Base-by-base conservation (phyloP, 2,797 vertebrate genomes). In the Enteromius afrohamiltoni region DNA sequence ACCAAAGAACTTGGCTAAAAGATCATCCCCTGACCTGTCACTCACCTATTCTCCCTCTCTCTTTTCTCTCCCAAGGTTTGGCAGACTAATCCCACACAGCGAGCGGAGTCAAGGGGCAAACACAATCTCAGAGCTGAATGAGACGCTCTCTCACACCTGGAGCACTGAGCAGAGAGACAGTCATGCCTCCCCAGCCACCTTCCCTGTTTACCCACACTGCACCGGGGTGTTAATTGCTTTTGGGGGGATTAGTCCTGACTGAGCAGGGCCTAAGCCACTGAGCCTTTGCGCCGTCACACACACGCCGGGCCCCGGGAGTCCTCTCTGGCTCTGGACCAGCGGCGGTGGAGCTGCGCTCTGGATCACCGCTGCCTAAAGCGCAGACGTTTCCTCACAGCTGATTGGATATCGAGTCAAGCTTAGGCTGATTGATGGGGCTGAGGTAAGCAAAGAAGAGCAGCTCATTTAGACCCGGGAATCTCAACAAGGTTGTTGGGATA, bases 181-280 rank as follows among this genome's bases (percentile, higher is more conserved):
- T 51, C 49, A 81, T 77, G 42, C 51, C 40, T 65, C 77, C 55
- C 70, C 67, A 69, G 29, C 51, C 79, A 21, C 51, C 47, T 37
- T 49, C 47, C 76, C 74, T 77, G 80, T 78, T 82, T 85, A 83
- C 86, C 74, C 55, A 68, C 29, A 80, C 37, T 70, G 77, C 77
- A 78, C 75, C 31, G 42, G 75, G 80, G 83, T 79, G 86, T 71
- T 88, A 87, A 90, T 89, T 88, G 85, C 86, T 87, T 88, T 86
- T 89, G 76, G 64, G 74, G 68, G 89, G 85, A 87, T 88, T 88
- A 89, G 85, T 76, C 75, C 67, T 65, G 82, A 87, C 85, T 88
- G 86, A 85, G 76, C 80, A 82, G 64, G 71, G 68, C 58, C 79
- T 70, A 75, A 83, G 78, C 83, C 58, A 73, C 21, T 37, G 49